Percentiles rank a stretch among this genome's conserved stretches.
phyloP scores from a whole-genome alignment of 2,888 invertebrate genomes.

The Nomada fabriciana region DNA sequence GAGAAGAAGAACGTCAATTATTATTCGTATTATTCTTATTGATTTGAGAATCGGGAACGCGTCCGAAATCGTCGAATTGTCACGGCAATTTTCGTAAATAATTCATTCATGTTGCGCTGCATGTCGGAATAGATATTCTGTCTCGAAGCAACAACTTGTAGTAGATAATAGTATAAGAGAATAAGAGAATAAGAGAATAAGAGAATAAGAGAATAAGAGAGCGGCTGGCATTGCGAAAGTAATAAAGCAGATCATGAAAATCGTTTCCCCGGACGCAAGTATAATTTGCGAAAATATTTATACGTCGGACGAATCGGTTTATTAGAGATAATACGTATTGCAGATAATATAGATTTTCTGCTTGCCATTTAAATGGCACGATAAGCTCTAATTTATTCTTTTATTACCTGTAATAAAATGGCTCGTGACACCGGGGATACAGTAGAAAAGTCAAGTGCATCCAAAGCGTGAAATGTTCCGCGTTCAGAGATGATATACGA shows the following conservation, averaged over 20 bases:
- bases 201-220: too few relatives aligned
- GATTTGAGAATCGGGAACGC: too few relatives aligned
- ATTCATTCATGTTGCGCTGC: too few relatives aligned
- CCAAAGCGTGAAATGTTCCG: conserved; percentile 10
- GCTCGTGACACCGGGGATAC: conserved; percentile 15
- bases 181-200: too few relatives aligned
- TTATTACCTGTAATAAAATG: conserved; percentile 51
- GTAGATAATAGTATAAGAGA: too few relatives aligned
- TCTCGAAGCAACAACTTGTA: too few relatives aligned
- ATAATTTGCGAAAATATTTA: conserved; percentile 47
- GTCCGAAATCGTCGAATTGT: too few relatives aligned
- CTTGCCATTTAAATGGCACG: conserved; percentile 49
- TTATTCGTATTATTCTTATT: too few relatives aligned
- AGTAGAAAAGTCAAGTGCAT: conserved; percentile 22
- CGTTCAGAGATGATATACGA: conserved; percentile 13
- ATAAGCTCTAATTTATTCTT: conserved; percentile 57
- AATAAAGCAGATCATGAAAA: conserved; percentile 34
- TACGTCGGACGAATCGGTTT: conserved; percentile 36
- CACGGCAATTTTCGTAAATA: too few relatives aligned
- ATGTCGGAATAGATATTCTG: too few relatives aligned
- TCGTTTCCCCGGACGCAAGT: not conserved
- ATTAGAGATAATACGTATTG: conserved; percentile 51
- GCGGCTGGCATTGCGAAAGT: not conserved
- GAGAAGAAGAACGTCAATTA: not conserved
- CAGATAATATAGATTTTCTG: conserved; percentile 54